Evolutionary conservation across 2,113 vertebrate species (phyloP).

Genomic region (Stegastes partitus): DNA sequence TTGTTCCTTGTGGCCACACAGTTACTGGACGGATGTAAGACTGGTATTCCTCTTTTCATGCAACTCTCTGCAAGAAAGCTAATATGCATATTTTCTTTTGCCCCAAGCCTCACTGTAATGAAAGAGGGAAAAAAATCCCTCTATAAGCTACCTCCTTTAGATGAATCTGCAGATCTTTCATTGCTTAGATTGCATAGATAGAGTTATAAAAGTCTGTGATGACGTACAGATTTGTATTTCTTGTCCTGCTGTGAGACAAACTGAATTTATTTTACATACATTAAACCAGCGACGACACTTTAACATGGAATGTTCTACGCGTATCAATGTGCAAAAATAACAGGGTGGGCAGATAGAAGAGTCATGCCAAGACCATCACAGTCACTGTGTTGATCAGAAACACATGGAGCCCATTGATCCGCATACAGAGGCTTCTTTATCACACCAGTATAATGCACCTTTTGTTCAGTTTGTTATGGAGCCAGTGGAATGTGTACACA

Average conservation of each 20-base stretch:
- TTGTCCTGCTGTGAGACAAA: neutral
- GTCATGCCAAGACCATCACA: conserved; percentile 41
- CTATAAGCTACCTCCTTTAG: neutral
- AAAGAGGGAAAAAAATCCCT: neutral
- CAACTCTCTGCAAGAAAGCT: neutral
- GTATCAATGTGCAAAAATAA: conserved; percentile 5
- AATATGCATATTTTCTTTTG: neutral
- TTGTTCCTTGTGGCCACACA: neutral
- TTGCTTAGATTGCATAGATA: neutral
- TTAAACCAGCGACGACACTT: conserved; percentile 6
- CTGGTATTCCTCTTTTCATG: neutral
- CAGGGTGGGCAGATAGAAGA: conserved; percentile 21
- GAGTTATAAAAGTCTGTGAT: neutral
- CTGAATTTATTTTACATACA: conserved; percentile 1
- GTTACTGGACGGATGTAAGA: neutral
- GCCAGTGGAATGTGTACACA: conserved; percentile 58
- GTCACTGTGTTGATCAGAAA: conserved; percentile 67
- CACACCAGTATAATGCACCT: conserved; percentile 62
- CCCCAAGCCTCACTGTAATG: neutral
- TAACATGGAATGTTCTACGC: conserved; percentile 15
- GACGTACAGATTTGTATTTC: conserved; percentile 8
- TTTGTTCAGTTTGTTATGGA: conserved; percentile 66
- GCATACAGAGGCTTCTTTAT: conserved; percentile 72
- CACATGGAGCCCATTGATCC: conserved; percentile 75
- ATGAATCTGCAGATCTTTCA: neutral